A percentile compares a stretch with the other conserved stretches of the same genome.
Conservation (phyloP, 2,888 invertebrate species). For the Rhagophthalmus giganteus region DNA sequence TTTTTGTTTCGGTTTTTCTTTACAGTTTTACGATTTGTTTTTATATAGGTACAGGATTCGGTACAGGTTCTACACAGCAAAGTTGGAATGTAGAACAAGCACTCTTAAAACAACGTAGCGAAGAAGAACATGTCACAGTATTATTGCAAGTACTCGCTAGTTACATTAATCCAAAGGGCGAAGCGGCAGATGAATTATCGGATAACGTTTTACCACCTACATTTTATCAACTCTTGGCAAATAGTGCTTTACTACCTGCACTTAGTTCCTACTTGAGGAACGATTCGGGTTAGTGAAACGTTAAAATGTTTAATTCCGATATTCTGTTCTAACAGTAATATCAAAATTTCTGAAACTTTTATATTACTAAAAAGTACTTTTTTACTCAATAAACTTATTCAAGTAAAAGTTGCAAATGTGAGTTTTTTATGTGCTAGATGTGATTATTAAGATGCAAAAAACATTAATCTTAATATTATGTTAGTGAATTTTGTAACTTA, state of each 20-base stretch:
- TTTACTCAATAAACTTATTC: too few species aligned
- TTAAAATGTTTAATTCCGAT: too few species aligned
- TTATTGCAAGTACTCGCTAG: slow-evolving; percentile 75
- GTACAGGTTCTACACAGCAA: slow-evolving; percentile 92
- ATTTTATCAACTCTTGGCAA: slow-evolving; percentile 75
- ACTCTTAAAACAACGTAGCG: slow-evolving; percentile 82
- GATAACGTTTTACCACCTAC: slow-evolving; percentile 64
- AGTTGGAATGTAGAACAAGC: slow-evolving; percentile 97
- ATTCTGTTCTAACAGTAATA: too few species aligned
- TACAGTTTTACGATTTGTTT: slow-evolving; percentile 5
- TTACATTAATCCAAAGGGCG: slow-evolving; percentile 79
- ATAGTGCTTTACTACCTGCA: slow-evolving; percentile 85
- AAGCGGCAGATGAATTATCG: slow-evolving; percentile 52
- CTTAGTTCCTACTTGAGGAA: slow-evolving; percentile 89
- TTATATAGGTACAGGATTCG: slow-evolving; percentile 76
- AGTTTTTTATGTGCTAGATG: too few species aligned
- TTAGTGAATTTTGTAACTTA: slow-evolving; percentile 7
- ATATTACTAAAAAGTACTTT: too few species aligned
- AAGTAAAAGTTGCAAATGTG: too few species aligned
- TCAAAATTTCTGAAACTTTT: too few species aligned
- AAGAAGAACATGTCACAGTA: slow-evolving; percentile 91
- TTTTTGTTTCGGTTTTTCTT: slow-evolving; percentile 4
- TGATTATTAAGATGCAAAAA: too few species aligned
- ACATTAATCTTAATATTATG: too few species aligned
- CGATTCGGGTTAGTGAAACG: slow-evolving; percentile 74